phyloP scores from a whole-genome alignment of 2,888 invertebrate genomes.

The Andrena haemorrhoa region DNA sequence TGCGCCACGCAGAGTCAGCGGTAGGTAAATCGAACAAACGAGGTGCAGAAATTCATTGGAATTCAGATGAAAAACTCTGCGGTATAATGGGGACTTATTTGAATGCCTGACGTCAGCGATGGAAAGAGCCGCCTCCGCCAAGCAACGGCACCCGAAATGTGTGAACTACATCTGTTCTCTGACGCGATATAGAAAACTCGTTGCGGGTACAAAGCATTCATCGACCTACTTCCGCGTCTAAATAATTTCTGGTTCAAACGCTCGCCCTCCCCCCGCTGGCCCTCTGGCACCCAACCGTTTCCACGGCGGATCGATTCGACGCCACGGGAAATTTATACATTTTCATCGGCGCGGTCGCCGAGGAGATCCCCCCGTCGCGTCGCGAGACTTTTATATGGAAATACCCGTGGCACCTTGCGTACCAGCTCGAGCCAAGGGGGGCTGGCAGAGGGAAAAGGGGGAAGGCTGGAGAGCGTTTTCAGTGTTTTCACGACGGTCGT shows the following conservation, averaged over 20 bases:
- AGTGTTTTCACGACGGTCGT: slow-evolving; percentile 63
- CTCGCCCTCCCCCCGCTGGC: background rate
- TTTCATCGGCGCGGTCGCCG: slow-evolving; percentile 32
- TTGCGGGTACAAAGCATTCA: background rate
- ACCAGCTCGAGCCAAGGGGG: slow-evolving; percentile 47
- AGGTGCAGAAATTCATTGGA: background rate
- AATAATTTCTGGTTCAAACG: background rate
- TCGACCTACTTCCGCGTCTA: slow-evolving; percentile 31
- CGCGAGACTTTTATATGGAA: slow-evolving; percentile 70
- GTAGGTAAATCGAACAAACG: background rate
- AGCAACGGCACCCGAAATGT: background rate
- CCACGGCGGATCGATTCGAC: slow-evolving; percentile 4
- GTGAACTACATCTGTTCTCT: slow-evolving; percentile 6
- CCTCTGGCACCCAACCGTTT: background rate
- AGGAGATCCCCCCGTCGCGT: slow-evolving; percentile 38
- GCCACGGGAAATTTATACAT: slow-evolving; percentile 38
- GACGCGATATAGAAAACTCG: background rate
- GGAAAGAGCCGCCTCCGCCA: background rate
- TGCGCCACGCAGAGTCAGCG: too few species aligned
- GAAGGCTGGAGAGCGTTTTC: slow-evolving; percentile 41
- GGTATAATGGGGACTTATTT: slow-evolving; percentile 14
- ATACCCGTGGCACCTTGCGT: slow-evolving; percentile 69
- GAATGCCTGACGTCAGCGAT: background rate
- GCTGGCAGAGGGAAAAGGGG: background rate
- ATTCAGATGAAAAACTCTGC: background rate